Evolutionary conservation across 2,797 vertebrate species (phyloP), one percentile per base, ranked within the genome.

Genomic region (Bovichtus diacanthus): DNA sequence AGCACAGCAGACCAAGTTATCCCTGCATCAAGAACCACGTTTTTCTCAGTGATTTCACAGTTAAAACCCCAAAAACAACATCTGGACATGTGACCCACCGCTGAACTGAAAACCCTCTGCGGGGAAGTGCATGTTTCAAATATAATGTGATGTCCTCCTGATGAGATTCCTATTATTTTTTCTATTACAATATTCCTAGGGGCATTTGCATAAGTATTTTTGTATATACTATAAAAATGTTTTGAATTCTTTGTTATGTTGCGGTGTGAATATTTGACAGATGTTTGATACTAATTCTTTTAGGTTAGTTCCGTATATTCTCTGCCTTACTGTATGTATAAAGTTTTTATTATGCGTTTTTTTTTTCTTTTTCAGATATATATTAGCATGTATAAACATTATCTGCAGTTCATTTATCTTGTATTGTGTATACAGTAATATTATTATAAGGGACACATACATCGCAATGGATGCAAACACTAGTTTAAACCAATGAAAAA

Each of bases 331-430:
- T 84, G 59, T 84, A 94, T 95, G 92, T 95, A 95, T 93, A 90
- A 94, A 93, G 92, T 95, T 95, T 95, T 96, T 93, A 94, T 94
- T 91, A 80, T 82, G n/a, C n/a, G n/a, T n/a, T n/a, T n/a, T n/a
- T n/a, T n/a, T n/a, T n/a, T n/a, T 50, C 53, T 93, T 93, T 96
- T 96, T 95, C 91, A 93, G 93, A 94, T 94, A 94, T 94, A 91
- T 93, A 87, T 87, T 92, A 88, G 97, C 97, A 98, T 98, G 97
- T 97, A 97, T 95, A 95, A 95, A 96, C 93, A 84, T 86, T 90
- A 94, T 92, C 93, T 93, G 86, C 95, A 92, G 94, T 95, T 91
- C 81, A 94, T 93, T 94, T 94, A 91, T 93, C 95, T 95, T 94
- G 93, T 95, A 95, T 94, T 91, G 94, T 98, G 95, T 97, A 97